Base-by-base conservation (phyloP, 2,797 vertebrate genomes). In the Zenarchopterus dispar region DNA sequence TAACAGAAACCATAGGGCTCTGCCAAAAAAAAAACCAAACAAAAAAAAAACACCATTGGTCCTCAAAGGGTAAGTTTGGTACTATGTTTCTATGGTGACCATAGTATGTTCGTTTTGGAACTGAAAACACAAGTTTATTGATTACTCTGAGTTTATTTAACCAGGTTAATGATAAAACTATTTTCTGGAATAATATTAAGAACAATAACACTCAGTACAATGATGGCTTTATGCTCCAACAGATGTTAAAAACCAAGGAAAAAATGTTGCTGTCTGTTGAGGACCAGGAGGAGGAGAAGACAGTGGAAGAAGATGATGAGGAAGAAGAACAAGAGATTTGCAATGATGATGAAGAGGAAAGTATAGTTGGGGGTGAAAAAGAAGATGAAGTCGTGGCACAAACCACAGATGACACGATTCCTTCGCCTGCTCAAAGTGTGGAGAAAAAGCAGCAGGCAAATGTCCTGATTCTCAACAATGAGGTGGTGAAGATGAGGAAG, bases 401-500 rank as follows among this genome's bases (percentile, higher is more conserved):
- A 68, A 61, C 73, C 0, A 15, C 22, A 24, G 45, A 48, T 3
- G 18, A 67, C 56, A 45, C 22, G 0, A n/a, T 5, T 24, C 21
- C 10, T 4, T 2, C 4, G 1, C 18, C 62, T 21, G 19, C 1
- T 17, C 13, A 63, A 46, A 7, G 26, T 8, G 62, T 48, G n/a
- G 46, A 57, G 36, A 84, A 85, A 43, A 86, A 88, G 73, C 33
- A 87, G 74, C 36, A 76, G 64, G 5, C 68, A 1, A 62, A 60
- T 1, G 80, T 70, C 22, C 72, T 94, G 49, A 94, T 93, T 70
- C 88, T 94, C 52, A 93, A 92, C 83, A 93, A 93, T 54, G 91
- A 99, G 93, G 96, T 99, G 83, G 96, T 99, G 81, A 96, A 92
- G 85, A 95, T 99, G 97, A 96, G 97, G 84, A 96, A 94, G 87